These are phyloP conservation scores for Scaptomyza graminum DNA, from an alignment of 1,140 invertebrate genomes.

Conservation along the genomic window DNA sequence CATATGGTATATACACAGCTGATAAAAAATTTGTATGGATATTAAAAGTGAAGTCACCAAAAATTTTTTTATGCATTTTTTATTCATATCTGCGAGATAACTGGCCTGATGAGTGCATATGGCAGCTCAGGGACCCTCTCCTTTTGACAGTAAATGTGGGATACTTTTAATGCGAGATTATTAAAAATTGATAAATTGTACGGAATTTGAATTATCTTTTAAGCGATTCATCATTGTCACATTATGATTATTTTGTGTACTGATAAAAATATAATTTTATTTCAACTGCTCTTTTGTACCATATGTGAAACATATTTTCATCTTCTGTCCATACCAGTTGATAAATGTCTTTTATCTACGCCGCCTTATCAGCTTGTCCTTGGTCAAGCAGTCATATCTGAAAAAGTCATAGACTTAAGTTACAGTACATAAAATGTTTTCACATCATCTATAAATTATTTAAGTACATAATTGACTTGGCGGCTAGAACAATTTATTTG, in stretches of 20 bases:
- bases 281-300: no score
- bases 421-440: neutral
- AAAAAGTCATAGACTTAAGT: neutral
- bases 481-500: no score
- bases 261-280: no score
- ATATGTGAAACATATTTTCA: neutral
- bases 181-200: neutral
- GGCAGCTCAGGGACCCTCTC: slow-evolving; percentile 45
- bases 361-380: slow-evolving; percentile 16
- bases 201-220: neutral
- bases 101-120: slow-evolving; percentile 59
- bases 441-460: no score
- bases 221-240: neutral
- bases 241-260: no score
- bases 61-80: slow-evolving; percentile 61
- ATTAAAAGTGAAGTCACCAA: slow-evolving; percentile 44
- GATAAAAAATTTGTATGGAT: slow-evolving; percentile 48
- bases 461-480: no score
- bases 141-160: slow-evolving; percentile 3
- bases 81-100: slow-evolving; percentile 55
- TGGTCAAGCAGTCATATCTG: neutral
- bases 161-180: slow-evolving; percentile 4
- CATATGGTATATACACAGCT: slow-evolving; percentile 21
- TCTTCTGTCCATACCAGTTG: neutral
- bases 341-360: slow-evolving; percentile 16